phyloP scores from a whole-genome alignment of 2,797 vertebrate genomes.

The Anguilla anguilla region DNA sequence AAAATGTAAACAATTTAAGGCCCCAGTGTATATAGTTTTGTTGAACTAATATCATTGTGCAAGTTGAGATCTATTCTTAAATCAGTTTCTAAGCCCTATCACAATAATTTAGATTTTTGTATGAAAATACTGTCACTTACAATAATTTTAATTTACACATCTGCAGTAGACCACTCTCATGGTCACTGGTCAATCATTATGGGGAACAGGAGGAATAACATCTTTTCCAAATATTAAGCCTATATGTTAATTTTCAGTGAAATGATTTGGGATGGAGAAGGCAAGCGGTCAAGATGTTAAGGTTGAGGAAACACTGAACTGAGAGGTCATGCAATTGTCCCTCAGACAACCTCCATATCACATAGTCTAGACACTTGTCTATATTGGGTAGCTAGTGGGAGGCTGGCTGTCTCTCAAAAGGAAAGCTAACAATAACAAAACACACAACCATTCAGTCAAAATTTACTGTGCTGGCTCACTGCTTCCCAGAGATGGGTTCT shows the following conservation, averaged over 20 bases:
- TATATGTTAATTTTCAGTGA: neutral
- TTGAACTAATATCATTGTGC: neutral
- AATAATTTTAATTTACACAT: neutral
- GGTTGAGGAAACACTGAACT: neutral
- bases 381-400: slow-evolving; percentile 27
- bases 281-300: slow-evolving; percentile 1
- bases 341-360: slow-evolving; percentile 15
- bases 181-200: neutral
- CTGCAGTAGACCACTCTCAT: neutral
- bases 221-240: neutral
- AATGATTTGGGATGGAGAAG: neutral
- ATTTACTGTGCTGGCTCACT: slow-evolving; percentile 22
- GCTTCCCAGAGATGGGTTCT: slow-evolving; percentile 21
- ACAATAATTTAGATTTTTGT: neutral
- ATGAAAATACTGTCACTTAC: neutral
- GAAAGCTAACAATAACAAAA: slow-evolving; percentile 23
- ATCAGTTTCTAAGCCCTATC: neutral
- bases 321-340: slow-evolving; percentile 20
- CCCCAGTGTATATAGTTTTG: neutral
- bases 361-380: slow-evolving; percentile 28
- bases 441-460: slow-evolving; percentile 29
- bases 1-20: neutral
- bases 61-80: neutral
- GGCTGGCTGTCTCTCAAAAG: slow-evolving; percentile 20
- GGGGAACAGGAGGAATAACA: neutral